Percentiles rank a stretch among this genome's conserved stretches.
Evolutionary conservation across 1,140 invertebrate species (phyloP).

Genomic region (Zaprionus tsacasi): DNA sequence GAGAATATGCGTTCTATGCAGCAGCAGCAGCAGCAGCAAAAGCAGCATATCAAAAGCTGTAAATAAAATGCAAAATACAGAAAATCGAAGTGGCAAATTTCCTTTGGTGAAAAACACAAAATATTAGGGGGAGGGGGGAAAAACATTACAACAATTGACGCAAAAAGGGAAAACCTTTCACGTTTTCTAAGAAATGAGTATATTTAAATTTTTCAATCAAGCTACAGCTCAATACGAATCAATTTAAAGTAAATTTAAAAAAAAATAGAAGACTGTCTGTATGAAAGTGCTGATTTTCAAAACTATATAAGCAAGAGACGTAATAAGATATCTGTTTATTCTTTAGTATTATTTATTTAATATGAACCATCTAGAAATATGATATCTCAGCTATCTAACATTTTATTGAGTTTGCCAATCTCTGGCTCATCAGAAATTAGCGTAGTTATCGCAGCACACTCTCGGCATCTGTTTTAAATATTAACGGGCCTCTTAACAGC

Average conservation of each 20-base stretch:
- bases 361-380: not conserved
- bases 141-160: not conserved
- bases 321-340: not conserved
- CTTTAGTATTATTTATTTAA: not conserved
- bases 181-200: not conserved
- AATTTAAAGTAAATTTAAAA: no score
- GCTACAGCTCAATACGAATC: no score
- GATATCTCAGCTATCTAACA: not conserved
- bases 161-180: not conserved
- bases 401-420: not conserved
- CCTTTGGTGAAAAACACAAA: not conserved
- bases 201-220: not conserved
- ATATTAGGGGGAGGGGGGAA: not conserved
- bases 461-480: constrained; percentile 18
- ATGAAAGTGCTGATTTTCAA: no score
- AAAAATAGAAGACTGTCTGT: no score
- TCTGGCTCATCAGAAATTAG: not conserved
- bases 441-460: not conserved
- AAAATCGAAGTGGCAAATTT: not conserved
- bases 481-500: not conserved
- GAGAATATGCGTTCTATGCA: not conserved
- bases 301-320: no score
- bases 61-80: constrained; percentile 3
- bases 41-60: not conserved
- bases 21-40: not conserved